Evolutionary conservation across 2,797 vertebrate species (phyloP).

Genomic region (Psittacula echo): DNA sequence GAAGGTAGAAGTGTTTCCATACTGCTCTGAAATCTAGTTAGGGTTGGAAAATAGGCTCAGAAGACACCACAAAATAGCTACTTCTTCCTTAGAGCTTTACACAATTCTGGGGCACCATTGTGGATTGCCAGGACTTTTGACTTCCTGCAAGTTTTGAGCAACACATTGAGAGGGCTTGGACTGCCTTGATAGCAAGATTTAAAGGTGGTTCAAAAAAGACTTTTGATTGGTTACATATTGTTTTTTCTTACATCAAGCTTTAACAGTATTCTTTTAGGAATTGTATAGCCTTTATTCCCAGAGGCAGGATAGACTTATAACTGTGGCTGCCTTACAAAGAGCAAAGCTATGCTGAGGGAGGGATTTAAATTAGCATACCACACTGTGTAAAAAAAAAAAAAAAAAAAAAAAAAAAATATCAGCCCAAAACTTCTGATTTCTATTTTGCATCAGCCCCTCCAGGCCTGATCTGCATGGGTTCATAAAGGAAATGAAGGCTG

Average conservation of each 20-base stretch:
- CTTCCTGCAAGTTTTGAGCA: constrained; percentile 34
- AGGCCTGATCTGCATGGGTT: not conserved
- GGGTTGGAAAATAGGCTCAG: constrained; percentile 5
- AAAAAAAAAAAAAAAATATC: not conserved
- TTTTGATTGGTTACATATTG: not conserved
- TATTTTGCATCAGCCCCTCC: not conserved
- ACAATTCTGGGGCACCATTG: not conserved
- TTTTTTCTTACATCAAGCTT: constrained; percentile 2
- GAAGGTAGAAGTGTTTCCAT: constrained; percentile 25
- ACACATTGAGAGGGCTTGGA: not conserved
- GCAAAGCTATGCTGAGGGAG: not conserved
- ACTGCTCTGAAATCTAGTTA: not conserved
- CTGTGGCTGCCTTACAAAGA: not conserved
- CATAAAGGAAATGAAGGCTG: constrained; percentile 9
- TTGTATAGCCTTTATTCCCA: not conserved
- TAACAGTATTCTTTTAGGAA: constrained; percentile 19
- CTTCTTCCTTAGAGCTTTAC: constrained; percentile 17
- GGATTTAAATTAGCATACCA: not conserved
- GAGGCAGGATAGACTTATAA: not conserved
- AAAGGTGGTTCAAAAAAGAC: constrained; percentile 28
- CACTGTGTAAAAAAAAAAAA: not conserved
- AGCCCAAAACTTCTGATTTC: not conserved
- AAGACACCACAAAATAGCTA: not conserved
- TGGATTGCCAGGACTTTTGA: not conserved
- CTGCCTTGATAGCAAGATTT: constrained; percentile 29